Evolutionary conservation across 1,140 invertebrate genomes (phyloP), one percentile per base, ranked within the genome.

Genomic region (Drosophila carrolli): DNA sequence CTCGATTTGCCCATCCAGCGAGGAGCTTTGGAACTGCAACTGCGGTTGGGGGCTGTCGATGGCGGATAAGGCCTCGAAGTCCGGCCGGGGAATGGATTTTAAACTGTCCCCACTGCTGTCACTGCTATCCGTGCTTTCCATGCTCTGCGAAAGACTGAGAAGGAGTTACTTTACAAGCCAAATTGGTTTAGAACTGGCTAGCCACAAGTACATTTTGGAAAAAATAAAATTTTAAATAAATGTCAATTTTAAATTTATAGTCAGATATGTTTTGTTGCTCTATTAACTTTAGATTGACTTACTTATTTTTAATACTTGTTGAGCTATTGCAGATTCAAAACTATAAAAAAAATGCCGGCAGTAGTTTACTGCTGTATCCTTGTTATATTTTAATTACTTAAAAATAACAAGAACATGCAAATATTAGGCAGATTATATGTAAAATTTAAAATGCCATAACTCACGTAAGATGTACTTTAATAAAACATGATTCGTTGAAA

Each of bases 41-140:
- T 67, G 57, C 32, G 81, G 85, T 37, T 73, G 85, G 3, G 85
- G 84, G 40, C 84, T 89, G 6, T 84, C 85, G 10, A 89, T 89
- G 27, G 84, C 90, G 29, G 75, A 77, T 2, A 90, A 75, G 27
- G 82, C 83, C 54, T 91, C 90, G 56, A 85, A 91, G 53, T 71
- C 78, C 37, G 90, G 90, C 32, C 83, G 80, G 51, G 90, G 90
- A 63, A 91, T 90, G 6, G 90, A 91, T 48, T 85, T 83, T 23
- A 60, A 46, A 53, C 90, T 91, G 40, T 91, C 90, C 67, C 75
- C 61, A 23, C 19, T 82, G 68, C 82, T 84, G 53, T 82, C 82
- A 48, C 66, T 83, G 51, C 80, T 90, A 46, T 90, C 86, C 43
- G 79, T 75, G 43, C 56, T 66, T 73, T 78, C 76, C 76, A 78